These are phyloP conservation scores for Macquaria ambigua DNA, from an alignment of 2,113 vertebrate species.

Conservation along the genomic window DNA sequence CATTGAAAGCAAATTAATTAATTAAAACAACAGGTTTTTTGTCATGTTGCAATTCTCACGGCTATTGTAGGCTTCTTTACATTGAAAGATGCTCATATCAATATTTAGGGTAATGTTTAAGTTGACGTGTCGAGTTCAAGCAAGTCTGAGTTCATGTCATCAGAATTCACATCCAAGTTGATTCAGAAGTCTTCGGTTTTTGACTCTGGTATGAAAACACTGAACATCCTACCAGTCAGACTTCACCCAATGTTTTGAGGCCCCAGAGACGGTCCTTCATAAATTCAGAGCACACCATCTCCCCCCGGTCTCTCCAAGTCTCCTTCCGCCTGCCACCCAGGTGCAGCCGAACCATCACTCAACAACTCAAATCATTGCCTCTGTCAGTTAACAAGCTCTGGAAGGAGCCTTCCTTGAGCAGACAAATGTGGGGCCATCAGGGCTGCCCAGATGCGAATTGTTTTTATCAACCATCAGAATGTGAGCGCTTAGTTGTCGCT, in stretches of 20 bases:
- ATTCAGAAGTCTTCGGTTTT: not conserved
- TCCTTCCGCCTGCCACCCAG: conserved; percentile 46
- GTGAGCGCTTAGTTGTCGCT: conserved; percentile 47
- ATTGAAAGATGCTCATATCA: not conserved
- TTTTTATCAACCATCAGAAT: conserved; percentile 55
- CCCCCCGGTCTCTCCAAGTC: conserved; percentile 27
- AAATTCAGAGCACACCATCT: conserved; percentile 34
- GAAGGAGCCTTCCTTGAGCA: conserved; percentile 5
- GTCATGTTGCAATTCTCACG: not conserved
- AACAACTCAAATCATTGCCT: conserved; percentile 46
- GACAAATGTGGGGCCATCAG: conserved; percentile 55
- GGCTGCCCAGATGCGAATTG: conserved; percentile 19
- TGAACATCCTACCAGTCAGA: not conserved
- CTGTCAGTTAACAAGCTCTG: conserved; percentile 64
- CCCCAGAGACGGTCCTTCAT: conserved; percentile 23
- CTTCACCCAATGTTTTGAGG: not conserved
- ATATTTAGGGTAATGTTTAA: not conserved
- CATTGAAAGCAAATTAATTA: not conserved
- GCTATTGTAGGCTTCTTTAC: not conserved
- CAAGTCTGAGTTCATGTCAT: not conserved
- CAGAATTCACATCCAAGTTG: not conserved
- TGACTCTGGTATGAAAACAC: not conserved
- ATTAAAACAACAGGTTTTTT: not conserved
- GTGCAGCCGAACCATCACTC: conserved; percentile 61
- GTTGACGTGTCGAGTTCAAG: not conserved